These are phyloP conservation scores for Alaudala cheleensis DNA, from an alignment of 2,113 vertebrate genomes.

Conservation along the genomic window DNA sequence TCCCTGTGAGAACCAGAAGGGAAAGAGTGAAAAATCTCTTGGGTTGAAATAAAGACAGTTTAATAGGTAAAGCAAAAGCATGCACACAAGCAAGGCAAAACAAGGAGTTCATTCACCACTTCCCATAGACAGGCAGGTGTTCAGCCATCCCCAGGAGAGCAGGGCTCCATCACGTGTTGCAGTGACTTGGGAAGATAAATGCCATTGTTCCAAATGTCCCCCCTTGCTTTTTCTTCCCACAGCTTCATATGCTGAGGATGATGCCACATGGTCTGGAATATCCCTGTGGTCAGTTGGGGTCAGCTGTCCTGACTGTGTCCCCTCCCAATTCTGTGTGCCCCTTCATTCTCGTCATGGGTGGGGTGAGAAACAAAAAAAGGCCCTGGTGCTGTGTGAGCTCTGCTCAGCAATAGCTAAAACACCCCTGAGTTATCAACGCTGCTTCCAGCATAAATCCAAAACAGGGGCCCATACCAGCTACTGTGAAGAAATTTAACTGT, in stretches of 20 bases:
- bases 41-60: not conserved
- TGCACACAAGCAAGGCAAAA: not conserved
- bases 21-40: not conserved
- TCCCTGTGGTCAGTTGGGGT: not conserved
- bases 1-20: not conserved
- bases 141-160: not conserved
- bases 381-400: not conserved
- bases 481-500: not conserved
- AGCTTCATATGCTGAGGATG: not conserved
- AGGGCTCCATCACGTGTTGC: not conserved
- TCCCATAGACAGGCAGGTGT: not conserved
- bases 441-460: not conserved
- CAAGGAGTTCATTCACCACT: not conserved
- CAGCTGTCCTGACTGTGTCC: not conserved
- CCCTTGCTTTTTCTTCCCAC: not conserved
- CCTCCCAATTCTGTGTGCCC: not conserved
- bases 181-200: not conserved
- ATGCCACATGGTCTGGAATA: not conserved
- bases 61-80: not conserved
- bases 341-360: rapidly evolving
- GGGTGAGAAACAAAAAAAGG: not conserved
- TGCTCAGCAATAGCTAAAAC: not conserved
- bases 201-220: not conserved
- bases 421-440: not conserved
- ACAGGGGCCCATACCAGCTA: not conserved